Evolutionary conservation across 2,113 vertebrate genomes (phyloP), one percentile per base, ranked within the genome.

Genomic region (Grus americana): DNA sequence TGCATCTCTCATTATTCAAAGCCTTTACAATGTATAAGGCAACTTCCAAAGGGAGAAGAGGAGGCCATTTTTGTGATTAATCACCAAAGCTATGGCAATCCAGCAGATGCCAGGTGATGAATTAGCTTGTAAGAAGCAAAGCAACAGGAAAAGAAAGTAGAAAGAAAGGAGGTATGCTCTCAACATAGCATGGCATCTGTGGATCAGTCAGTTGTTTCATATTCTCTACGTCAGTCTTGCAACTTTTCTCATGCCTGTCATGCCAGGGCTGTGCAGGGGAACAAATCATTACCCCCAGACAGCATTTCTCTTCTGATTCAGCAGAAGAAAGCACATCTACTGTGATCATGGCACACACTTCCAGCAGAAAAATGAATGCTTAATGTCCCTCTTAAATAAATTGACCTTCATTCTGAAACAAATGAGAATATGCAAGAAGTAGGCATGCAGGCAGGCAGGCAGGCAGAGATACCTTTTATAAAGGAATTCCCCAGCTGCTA

Each of bases 401-500:
- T n/a, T 80, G 70, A 94, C 38, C 42, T 92, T 86, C n/a, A 80
- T 58, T 71, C 59, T 21, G 42, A 86, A 94, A 59, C 74, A 80
- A 88, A 86, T 30, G 30, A 88, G 87, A 89, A 76, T 21, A 86
- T 15, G 8, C 46, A 78, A 95, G 79, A 88, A 78, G 72, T 16
- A 92, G 79, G 88, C 54, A 81, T 20, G 76, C 36, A 47, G 17
- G 70, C 58, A 92, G 79, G 36, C 36, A 79, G 40, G n/a, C 52
- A 92, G 79, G 70, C 75, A 94, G 79, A 90, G 79, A 86, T 97
- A 99, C 99, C 98, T 98, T 58, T 92, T 98, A 73, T 98, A 99
- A 49, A 99, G 98, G 87, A 99, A 98, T 97, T 99, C 98, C n/a
- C 99, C 99, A 42, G 99, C 99, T 38, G 98, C 97, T 75, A 97